Base-by-base conservation (phyloP, 2,797 vertebrate genomes). In the Vultur gryphus region DNA sequence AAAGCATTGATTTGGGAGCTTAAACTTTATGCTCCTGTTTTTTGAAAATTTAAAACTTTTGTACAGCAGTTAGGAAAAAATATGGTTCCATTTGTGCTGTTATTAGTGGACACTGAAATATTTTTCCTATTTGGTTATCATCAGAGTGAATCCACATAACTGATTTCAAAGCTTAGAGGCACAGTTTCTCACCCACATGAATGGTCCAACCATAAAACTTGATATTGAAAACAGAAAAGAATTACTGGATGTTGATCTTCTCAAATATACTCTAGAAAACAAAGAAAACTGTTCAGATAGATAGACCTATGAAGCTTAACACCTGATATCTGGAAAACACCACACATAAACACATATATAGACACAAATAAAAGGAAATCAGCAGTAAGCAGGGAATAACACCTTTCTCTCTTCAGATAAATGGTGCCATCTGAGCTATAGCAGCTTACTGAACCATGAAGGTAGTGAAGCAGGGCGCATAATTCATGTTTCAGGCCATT, bases 401-500 rank as follows among this genome's bases (percentile, higher is more conserved):
- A 64, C 83, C 78, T 93, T 94, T 54, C 44, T 81, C 71, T 84
- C 66, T 75, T 72, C 66, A 95, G 89, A 88, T 73, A 90, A 90
- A 91, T 35, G 54, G 59, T 71, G 96, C 59, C 52, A 61, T 82
- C 76, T 91, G 94, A 95, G 79, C 82, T 44, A 57, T 21, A 95
- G 81, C 71, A 64, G 90, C 46, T 92, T 71, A 83, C 31, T 70
- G 96, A 92, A 93, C 90, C 85, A 78, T 88, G 89, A 89, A 96
- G 87, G 85, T 92, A 89, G 89, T 80, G 94, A 97, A 91, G 78
- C 70, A 89, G 83, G 91, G 84, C 87, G 77, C 46, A 75, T 95
- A 93, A 96, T 95, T 97, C 87, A 51, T 20, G 57, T 73, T 67
- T 92, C 89, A 66, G 87, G 61, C 93, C 85, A 67, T 91, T 94